Conservation (phyloP, 1,140 invertebrate genomes). For the Paramacrobiotus metropolitanus region DNA sequence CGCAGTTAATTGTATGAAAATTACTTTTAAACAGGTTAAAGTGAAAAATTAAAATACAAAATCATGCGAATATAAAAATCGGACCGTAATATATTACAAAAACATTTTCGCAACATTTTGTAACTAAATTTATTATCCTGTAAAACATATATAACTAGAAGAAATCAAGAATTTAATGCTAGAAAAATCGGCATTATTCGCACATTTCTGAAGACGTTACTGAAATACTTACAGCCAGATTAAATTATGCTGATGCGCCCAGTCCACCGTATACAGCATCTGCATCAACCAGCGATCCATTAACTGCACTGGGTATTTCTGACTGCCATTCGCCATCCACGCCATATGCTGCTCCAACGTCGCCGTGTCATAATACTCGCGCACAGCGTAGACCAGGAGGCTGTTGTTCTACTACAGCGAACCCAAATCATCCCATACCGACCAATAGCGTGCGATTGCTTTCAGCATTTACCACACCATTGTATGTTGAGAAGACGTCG, state of each 20-base stretch:
- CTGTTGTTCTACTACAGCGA: not conserved
- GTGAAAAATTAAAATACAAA: too few species aligned
- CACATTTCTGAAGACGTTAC: too few species aligned
- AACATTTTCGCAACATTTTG: too few species aligned
- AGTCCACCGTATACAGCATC: not conserved
- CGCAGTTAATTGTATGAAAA: too few species aligned
- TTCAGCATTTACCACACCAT: not conserved
- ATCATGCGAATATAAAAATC: not conserved
- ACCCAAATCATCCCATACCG: not conserved
- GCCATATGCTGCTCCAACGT: not conserved
- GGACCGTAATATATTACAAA: not conserved
- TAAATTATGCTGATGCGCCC: not conserved
- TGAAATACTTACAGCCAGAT: not conserved
- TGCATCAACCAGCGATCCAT: not conserved
- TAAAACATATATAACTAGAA: too few species aligned
- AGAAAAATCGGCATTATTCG: too few species aligned
- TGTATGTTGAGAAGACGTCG: not conserved
- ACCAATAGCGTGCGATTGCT: not conserved
- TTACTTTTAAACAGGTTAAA: too few species aligned
- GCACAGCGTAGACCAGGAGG: not conserved
- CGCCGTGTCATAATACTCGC: not conserved
- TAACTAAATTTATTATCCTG: too few species aligned
- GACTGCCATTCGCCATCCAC: not conserved
- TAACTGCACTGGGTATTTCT: not conserved
- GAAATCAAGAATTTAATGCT: too few species aligned